Percentiles rank a stretch among this genome's conserved stretches.
phyloP scores from a whole-genome alignment of 1,140 invertebrate genomes.

The Aricia agestis region DNA sequence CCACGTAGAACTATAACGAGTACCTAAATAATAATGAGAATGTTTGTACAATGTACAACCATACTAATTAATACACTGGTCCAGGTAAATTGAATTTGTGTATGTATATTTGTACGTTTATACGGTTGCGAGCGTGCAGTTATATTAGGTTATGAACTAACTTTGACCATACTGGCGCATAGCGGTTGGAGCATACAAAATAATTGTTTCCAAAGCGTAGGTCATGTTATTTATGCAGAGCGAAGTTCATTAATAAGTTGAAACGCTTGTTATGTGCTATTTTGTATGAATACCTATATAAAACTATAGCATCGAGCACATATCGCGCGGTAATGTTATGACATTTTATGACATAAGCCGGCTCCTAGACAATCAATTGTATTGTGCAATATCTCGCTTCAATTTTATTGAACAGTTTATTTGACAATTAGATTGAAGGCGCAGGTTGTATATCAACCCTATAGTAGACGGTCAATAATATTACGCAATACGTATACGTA shows the following conservation, averaged over 20 bases:
- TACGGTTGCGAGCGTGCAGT: constrained; percentile 10
- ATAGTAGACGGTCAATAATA: too few species aligned
- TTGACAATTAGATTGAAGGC: too few species aligned
- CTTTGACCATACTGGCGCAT: constrained; percentile 16
- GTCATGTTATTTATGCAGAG: constrained; percentile 17
- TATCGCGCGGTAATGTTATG: too few species aligned
- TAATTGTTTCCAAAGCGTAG: constrained; percentile 21
- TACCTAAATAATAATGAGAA: neutral
- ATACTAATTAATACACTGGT: constrained; percentile 9
- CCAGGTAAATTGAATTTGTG: constrained; percentile 15
- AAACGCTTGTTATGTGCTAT: neutral
- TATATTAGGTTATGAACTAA: constrained; percentile 20
- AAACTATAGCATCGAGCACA: too few species aligned
- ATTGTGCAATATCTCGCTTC: too few species aligned
- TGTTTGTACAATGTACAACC: constrained; percentile 27
- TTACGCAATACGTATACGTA: too few species aligned
- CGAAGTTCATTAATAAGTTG: constrained; percentile 12
- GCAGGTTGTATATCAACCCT: too few species aligned
- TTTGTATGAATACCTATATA: neutral
- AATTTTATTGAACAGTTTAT: too few species aligned
- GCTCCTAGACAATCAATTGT: too few species aligned
- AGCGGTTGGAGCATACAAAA: constrained; percentile 21
- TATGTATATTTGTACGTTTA: constrained; percentile 9
- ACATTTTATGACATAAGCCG: too few species aligned
- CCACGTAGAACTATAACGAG: neutral